Percentiles rank a stretch among this genome's conserved stretches.
Evolutionary conservation across 1,140 invertebrate genomes (phyloP).

Genomic region (Triops cancriformis): DNA sequence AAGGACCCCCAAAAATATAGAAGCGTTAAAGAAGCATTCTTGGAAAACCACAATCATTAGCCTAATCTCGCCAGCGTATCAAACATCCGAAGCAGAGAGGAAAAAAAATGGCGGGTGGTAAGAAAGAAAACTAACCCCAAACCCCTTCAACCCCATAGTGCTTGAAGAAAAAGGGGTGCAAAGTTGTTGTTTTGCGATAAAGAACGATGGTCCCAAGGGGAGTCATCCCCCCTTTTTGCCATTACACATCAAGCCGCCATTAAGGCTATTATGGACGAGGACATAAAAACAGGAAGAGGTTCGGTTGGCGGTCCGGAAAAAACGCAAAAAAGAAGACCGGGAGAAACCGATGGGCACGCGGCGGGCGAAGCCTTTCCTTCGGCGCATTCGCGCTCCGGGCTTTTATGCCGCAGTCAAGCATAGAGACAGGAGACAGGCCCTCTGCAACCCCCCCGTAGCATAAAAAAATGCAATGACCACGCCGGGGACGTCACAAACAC

Average conservation of each 20-base stretch:
- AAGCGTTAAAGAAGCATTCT: background rate
- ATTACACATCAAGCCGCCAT: constrained; percentile 9
- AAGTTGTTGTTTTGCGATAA: constrained; percentile 14
- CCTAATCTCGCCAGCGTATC: background rate
- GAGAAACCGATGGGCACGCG: background rate
- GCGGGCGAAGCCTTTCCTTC: background rate
- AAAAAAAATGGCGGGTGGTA: background rate
- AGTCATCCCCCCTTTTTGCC: background rate
- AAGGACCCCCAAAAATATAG: background rate
- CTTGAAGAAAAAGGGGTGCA: background rate
- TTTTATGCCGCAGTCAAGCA: constrained; percentile 5
- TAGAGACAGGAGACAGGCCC: background rate
- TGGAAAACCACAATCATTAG: background rate
- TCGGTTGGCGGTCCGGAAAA: background rate
- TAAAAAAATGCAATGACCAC: background rate
- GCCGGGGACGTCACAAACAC: background rate
- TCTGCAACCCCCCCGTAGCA: background rate
- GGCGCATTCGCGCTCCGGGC: background rate
- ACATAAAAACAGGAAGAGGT: constrained; percentile 10
- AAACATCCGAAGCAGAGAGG: background rate
- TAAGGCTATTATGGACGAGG: constrained; percentile 9
- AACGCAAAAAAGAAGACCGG: background rate
- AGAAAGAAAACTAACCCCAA: background rate
- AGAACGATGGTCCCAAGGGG: background rate
- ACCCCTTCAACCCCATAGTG: background rate